Evolutionary conservation across 2,888 invertebrate species (phyloP), one percentile per base, ranked within the genome.

Genomic region (Anthrax anthrax): DNA sequence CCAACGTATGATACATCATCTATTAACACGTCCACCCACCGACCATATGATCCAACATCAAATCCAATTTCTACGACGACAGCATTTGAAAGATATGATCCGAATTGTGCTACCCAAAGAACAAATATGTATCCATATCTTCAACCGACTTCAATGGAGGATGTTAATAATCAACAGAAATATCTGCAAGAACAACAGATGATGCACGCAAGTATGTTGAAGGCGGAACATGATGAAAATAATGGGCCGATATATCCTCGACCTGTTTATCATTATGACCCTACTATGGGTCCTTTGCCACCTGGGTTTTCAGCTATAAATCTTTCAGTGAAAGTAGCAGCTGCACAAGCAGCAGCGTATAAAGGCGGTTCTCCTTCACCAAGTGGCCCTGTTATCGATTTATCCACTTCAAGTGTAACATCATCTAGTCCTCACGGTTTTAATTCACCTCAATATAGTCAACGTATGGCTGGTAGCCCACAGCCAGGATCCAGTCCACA

Each of bases 401-500:
- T 88, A 44, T 87, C 87, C 56, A 85, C 87, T 53, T 86, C 88
- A 58, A 87, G 84, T 67, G 86, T 88, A 47, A 80, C 82, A 42
- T 81, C 81, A 40, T 79, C 81, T 56, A 88, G 87, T 72, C 88
- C 88, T 58, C 86, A 87, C 78, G 87, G 67, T 56, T 69, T 64
- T 56, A 67, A 65, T 53, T 68, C 65, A 39, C 64, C 64, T 48
- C 66, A 65, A 52, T 65, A 75, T 67, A 63, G 59, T 52, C 64
- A 67, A 57, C 61, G 67, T 39, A 62, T 67, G 53, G 63, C 64
- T 53, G 83, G 84, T 58, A 85, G 85, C 68, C 87, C 87, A 55
- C 86, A 84, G 68, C 85, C 86, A 50, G 86, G 86, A 56, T 82
- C 86, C 54, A 87, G 86, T 70, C 88, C 88, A 54, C 81, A 81